A percentile compares a stretch with the other conserved stretches of the same genome.
phyloP scores from a whole-genome alignment of 35 echinoderm and acorn worm genomes.

The Nesometra sesokonis region DNA sequence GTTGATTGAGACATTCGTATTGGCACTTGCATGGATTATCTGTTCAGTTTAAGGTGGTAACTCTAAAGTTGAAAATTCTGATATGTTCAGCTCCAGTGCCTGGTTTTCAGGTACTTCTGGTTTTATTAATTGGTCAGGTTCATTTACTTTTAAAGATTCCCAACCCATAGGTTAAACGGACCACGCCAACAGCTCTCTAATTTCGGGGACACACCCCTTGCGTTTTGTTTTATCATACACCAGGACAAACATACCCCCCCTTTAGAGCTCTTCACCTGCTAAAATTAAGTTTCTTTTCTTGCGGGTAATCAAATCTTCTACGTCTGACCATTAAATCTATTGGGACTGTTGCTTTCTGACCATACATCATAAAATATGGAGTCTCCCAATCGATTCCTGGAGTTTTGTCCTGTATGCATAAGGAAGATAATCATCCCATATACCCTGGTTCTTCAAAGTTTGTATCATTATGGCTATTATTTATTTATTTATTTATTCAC shows the following conservation, averaged over 20 bases:
- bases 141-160: background rate
- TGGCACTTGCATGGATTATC: too few relatives aligned
- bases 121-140: background rate
- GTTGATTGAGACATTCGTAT: too few relatives aligned
- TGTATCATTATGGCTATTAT: too few relatives aligned
- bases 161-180: background rate
- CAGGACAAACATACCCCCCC: slow-evolving; percentile 46
- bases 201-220: slow-evolving; percentile 38
- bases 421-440: slow-evolving; percentile 35
- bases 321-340: slow-evolving; percentile 20
- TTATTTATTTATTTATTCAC: too few relatives aligned
- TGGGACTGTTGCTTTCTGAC: slow-evolving; percentile 7
- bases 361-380: too few relatives aligned
- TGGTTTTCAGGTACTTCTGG: too few relatives aligned
- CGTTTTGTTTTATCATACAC: slow-evolving; percentile 30
- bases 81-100: too few relatives aligned
- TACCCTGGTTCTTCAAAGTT: slow-evolving; percentile 15
- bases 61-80: too few relatives aligned
- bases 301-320: slow-evolving; percentile 1
- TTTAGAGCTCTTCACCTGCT: background rate
- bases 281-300: background rate
- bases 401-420: slow-evolving; percentile 32
- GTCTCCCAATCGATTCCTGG: slow-evolving; percentile 47
- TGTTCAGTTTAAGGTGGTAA: background rate
- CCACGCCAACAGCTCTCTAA: slow-evolving; percentile 47